Percentiles rank a stretch among this genome's conserved stretches.
phyloP scores from a whole-genome alignment of 2,797 vertebrate species.

The Odontamblyopus rebecca region DNA sequence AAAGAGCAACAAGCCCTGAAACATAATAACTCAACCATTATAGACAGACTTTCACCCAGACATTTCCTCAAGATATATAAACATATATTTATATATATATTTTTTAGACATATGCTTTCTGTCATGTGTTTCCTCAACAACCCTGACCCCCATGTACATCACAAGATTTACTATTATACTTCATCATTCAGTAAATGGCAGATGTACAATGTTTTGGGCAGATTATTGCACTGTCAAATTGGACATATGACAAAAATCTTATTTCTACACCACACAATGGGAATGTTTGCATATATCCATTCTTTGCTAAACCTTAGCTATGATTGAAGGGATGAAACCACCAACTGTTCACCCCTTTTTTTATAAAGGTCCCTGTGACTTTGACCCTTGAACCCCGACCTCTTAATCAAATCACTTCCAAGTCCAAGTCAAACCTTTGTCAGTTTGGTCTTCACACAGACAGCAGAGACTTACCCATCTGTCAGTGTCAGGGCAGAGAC shows the following conservation, averaged over 20 bases:
- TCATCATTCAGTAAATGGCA: too few species aligned
- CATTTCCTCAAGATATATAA: neutral
- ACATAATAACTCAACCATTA: neutral
- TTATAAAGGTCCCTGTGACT: constrained; percentile 2
- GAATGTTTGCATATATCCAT: neutral
- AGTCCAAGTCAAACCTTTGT: constrained; percentile 10
- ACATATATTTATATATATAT: neutral
- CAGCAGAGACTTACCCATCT: constrained; percentile 1
- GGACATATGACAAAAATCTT: constrained; percentile 1
- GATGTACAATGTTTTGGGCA: neutral
- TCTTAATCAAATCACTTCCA: constrained; percentile 6
- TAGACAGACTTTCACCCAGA: neutral
- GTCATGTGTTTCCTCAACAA: neutral
- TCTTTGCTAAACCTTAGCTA: neutral
- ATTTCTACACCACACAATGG: neutral
- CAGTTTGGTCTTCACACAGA: constrained; percentile 3
- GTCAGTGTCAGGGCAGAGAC: neutral
- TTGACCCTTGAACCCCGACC: neutral
- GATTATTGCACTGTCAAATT: constrained; percentile 38
- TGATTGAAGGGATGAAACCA: neutral
- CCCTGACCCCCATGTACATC: too few species aligned
- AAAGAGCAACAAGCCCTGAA: neutral
- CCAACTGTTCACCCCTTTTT: neutral
- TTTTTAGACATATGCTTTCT: neutral
- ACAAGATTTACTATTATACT: too few species aligned